A percentile compares a stretch with the other conserved stretches of the same genome.
Evolutionary conservation across 1,140 invertebrate species (phyloP).

Genomic region (Philotrypesis tridentata): DNA sequence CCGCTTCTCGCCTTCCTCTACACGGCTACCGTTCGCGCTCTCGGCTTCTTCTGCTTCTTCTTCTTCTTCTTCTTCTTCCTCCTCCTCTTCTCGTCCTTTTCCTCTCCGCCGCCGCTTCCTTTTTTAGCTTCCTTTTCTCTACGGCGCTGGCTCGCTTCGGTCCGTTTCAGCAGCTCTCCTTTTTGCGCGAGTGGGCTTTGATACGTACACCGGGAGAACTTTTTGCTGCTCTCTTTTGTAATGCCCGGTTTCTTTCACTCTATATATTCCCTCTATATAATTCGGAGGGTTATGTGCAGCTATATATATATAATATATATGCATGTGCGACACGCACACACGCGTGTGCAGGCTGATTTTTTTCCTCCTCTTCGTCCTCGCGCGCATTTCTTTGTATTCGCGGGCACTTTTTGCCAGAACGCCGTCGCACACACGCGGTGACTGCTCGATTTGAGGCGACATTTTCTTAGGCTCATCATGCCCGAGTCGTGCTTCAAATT

Average conservation of each 20-base stretch:
- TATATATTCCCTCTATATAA: neutral
- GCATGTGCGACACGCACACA: too few species aligned
- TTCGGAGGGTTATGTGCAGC: too few species aligned
- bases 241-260: constrained; percentile 6
- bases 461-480: neutral
- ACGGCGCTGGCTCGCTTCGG: neutral
- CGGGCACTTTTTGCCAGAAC: neutral
- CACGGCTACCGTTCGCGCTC: constrained; percentile 3
- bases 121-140: constrained; percentile 11
- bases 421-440: too few species aligned
- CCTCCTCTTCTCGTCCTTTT: neutral
- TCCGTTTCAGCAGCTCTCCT: neutral
- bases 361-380: neutral
- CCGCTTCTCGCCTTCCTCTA: neutral
- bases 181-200: neutral
- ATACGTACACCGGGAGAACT: neutral
- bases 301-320: neutral
- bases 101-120: neutral
- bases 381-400: neutral
- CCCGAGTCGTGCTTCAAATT: neutral
- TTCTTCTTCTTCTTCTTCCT: neutral
- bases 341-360: neutral
- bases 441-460: neutral
- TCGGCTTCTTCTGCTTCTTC: neutral
- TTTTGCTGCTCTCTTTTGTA: neutral